Percentiles rank a stretch among this genome's conserved stretches.
Evolutionary conservation across 2,888 invertebrate genomes (phyloP).

Genomic region (Agonopterix alstromeriana): DNA sequence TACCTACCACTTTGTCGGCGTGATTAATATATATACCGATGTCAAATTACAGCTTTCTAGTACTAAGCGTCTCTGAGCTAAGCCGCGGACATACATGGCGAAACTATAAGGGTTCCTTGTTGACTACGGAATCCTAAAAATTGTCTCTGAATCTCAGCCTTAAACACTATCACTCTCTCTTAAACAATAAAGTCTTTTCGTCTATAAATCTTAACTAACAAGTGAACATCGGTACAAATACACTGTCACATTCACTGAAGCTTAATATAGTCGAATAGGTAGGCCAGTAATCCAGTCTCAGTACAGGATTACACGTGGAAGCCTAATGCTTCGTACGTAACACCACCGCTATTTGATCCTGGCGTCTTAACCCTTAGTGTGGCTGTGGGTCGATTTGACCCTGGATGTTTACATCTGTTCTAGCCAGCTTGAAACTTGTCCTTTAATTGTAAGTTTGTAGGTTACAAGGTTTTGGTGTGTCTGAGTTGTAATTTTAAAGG

Average conservation of each 20-base stretch:
- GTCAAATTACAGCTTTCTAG: too few species aligned
- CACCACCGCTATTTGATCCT: constrained; percentile 5
- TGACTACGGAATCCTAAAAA: too few species aligned
- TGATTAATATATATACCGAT: too few species aligned
- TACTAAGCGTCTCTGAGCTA: too few species aligned
- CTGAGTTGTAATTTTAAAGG: too few species aligned
- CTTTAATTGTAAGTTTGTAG: too few species aligned
- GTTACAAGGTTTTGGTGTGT: too few species aligned
- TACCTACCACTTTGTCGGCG: too few species aligned
- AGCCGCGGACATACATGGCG: too few species aligned
- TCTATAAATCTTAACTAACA: constrained; percentile 42
- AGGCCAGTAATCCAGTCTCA: constrained; percentile 66
- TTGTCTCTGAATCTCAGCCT: too few species aligned
- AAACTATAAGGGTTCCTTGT: too few species aligned
- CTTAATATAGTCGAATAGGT: constrained; percentile 50
- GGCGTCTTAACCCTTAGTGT: constrained; percentile 5
- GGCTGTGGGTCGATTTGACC: background rate
- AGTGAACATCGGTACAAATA: constrained; percentile 46
- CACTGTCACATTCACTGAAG: constrained; percentile 47
- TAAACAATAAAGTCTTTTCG: constrained; percentile 4
- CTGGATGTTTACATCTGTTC: background rate
- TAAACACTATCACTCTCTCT: too few species aligned
- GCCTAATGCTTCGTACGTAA: constrained; percentile 40
- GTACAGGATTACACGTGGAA: constrained; percentile 58
- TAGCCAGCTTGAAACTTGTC: background rate